Base-by-base conservation (phyloP, 2,113 vertebrate species). In the Corvus moneduloides region DNA sequence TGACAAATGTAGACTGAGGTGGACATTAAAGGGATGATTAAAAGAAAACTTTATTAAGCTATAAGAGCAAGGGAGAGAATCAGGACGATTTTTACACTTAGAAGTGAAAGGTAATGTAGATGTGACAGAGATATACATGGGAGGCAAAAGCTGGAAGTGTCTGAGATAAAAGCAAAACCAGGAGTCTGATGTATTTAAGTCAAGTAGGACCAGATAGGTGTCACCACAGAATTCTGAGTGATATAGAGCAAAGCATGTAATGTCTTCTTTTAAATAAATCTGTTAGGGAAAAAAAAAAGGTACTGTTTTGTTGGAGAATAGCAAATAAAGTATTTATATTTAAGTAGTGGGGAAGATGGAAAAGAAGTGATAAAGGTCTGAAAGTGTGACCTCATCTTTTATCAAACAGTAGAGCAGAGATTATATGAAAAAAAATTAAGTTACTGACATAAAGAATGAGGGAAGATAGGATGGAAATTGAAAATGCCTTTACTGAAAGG, bases 401-500 rank as follows among this genome's bases (percentile, higher is more conserved):
- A 91, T 91, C 61, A 75, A 69, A 84, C 51, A 67, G 30, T 46
- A 58, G 18, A 93, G 32, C 18, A 87, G 55, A 86, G 51, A 84
- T 87, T 89, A 61, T 89, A 63, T 59, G 32, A 85, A 81, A 87
- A 89, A 94, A 87, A 88, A 80, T 7, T 48, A 73, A 71, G 48
- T 86, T 96, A 39, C 87, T 89, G 59, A 78, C 64, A 81, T 74
- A 91, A 88, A 88, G 19, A 46, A 41, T 6, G 11, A 89, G 46
- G 66, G 30, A 89, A 83, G 63, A 83, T 83, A 58, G 76, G 46
- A 69, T 59, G 49, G 55, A 91, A 96, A 92, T 54, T 69, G 80
- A 95, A 91, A 95, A 89, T 78, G 16, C 13, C 56, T 94, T 93
- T 91, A 81, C 69, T 84, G 91, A 89, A 81, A 87, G n/a, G 9